Percentiles rank a stretch among this genome's conserved stretches.
Evolutionary conservation across 1,140 invertebrate species (phyloP).

Genomic region (Arion vulgaris): DNA sequence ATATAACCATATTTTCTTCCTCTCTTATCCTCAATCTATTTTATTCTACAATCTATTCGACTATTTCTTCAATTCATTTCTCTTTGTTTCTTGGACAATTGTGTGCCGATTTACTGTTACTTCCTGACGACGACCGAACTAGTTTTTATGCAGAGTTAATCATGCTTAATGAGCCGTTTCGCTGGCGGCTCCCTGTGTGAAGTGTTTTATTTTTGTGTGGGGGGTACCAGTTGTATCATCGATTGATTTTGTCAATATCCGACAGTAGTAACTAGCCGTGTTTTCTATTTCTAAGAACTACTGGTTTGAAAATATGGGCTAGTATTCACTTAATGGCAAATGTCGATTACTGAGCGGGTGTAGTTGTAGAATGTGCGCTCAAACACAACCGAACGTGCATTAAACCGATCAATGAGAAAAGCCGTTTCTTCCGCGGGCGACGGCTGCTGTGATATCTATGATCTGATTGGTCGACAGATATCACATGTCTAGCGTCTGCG

Average conservation of each 20-base stretch:
- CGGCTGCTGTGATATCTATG: neutral
- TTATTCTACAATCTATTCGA: too few species aligned
- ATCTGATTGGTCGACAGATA: conserved; percentile 20
- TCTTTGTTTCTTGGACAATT: too few species aligned
- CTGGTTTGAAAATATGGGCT: neutral
- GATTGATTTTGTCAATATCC: neutral
- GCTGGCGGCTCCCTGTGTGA: neutral
- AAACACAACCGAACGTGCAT: neutral
- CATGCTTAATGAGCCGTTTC: neutral
- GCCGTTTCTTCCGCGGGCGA: conserved; percentile 7
- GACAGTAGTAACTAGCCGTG: neutral
- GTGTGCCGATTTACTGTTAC: too few species aligned
- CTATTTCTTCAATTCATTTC: too few species aligned
- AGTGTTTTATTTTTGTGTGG: neutral
- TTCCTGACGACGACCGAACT: too few species aligned
- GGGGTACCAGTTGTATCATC: neutral
- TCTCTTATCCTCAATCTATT: too few species aligned
- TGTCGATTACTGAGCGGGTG: neutral
- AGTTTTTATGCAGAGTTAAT: neutral
- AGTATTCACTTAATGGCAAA: neutral
- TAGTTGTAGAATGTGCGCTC: conserved; percentile 9
- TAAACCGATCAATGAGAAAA: conserved; percentile 17
- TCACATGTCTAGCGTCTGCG: conserved; percentile 10
- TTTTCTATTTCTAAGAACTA: neutral
- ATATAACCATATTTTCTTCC: too few species aligned